A percentile compares a stretch with the other conserved stretches of the same genome.
Conservation (phyloP, 2,113 vertebrate species). For the Corythaixoides concolor region DNA sequence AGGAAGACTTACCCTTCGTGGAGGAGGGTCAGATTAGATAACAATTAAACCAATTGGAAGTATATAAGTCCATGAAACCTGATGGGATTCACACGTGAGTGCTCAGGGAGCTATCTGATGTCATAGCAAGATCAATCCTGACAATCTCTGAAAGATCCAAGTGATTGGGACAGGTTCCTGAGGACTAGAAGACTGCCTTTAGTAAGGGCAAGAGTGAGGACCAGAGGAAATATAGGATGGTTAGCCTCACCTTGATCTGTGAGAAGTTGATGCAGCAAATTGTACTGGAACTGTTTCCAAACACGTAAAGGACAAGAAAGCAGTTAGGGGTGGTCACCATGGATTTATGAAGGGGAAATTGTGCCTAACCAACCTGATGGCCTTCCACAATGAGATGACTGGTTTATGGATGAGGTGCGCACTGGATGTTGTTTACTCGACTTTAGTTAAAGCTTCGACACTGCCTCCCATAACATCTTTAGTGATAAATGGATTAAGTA, state of each 20-base stretch:
- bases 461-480: neutral
- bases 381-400: neutral
- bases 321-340: neutral
- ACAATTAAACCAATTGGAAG: neutral
- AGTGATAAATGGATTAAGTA: neutral
- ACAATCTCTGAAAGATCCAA: neutral
- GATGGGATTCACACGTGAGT: neutral
- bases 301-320: neutral
- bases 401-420: neutral
- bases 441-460: neutral
- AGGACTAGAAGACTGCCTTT: neutral
- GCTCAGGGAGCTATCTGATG: neutral
- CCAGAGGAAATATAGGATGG: neutral
- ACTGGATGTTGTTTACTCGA: neutral
- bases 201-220: neutral
- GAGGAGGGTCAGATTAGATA: fast-evolving
- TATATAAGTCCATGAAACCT: neutral
- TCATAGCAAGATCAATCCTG: neutral
- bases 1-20: neutral
- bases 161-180: neutral
- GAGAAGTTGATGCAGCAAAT: neutral
- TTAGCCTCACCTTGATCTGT: neutral
- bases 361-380: neutral
- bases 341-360: neutral
- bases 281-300: neutral